Conservation (phyloP, 2,113 vertebrate species). For the Crocuta crocuta region DNA sequence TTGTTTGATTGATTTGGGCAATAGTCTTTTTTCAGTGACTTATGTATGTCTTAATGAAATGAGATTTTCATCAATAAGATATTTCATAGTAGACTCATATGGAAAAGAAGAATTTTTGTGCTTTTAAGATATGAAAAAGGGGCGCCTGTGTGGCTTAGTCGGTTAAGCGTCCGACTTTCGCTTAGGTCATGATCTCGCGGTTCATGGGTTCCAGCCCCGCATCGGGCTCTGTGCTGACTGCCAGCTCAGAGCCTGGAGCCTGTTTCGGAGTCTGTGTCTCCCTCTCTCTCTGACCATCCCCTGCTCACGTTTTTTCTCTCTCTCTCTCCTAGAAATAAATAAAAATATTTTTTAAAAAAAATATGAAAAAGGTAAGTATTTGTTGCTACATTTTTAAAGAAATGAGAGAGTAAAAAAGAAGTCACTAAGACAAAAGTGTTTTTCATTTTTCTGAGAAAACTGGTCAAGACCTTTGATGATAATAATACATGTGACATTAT, state of each 20-base stretch:
- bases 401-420: neutral
- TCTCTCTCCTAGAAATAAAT: too few relatives aligned
- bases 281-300: too few relatives aligned
- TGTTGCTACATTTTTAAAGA: neutral
- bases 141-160: too few relatives aligned
- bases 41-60: neutral
- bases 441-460: neutral
- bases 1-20: neutral
- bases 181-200: too few relatives aligned
- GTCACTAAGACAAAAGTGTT: neutral
- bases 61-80: neutral
- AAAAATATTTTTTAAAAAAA: too few relatives aligned
- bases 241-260: too few relatives aligned
- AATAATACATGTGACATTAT: neutral
- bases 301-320: too few relatives aligned
- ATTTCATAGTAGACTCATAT: neutral
- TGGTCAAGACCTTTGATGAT: neutral
- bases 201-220: too few relatives aligned
- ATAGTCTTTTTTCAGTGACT: neutral
- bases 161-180: too few relatives aligned
- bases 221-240: too few relatives aligned
- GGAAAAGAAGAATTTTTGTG: conserved; percentile 30
- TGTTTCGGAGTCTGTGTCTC: too few relatives aligned
- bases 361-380: neutral
- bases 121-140: neutral